Evolutionary conservation across 2,797 vertebrate species (phyloP).

Genomic region (Neosilurus mollespiculum): DNA sequence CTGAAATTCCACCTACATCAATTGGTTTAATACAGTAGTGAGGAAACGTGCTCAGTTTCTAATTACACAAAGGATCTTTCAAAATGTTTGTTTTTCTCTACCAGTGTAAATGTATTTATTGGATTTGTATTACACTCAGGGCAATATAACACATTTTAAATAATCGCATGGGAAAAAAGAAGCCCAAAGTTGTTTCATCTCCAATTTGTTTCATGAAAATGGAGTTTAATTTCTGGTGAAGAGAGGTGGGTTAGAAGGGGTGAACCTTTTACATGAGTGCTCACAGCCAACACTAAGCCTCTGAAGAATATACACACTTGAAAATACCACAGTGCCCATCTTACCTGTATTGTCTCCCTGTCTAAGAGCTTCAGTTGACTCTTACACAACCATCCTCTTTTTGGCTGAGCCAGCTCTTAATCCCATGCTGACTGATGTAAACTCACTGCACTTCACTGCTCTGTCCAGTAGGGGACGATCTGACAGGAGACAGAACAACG

Average conservation of each 20-base stretch:
- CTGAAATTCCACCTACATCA: neutral
- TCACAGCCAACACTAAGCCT: slow-evolving; percentile 20
- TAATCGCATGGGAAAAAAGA: neutral
- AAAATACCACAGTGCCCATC: slow-evolving; percentile 32
- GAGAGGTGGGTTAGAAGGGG: slow-evolving; percentile 15
- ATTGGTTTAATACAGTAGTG: neutral
- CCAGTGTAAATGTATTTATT: slow-evolving; percentile 15
- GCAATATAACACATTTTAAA: neutral
- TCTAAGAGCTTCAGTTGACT: slow-evolving; percentile 22
- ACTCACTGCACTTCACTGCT: slow-evolving; percentile 13
- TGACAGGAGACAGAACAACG: neutral
- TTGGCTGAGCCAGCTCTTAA: slow-evolving; percentile 4
- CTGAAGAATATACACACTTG: slow-evolving; percentile 38
- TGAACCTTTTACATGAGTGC: slow-evolving; percentile 3
- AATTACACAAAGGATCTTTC: neutral
- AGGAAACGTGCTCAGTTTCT: neutral
- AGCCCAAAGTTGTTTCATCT: neutral
- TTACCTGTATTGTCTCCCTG: slow-evolving; percentile 1
- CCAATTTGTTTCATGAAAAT: slow-evolving; percentile 22
- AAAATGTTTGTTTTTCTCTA: neutral
- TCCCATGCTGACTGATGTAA: slow-evolving; percentile 33
- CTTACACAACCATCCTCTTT: slow-evolving; percentile 18
- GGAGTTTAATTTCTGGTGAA: slow-evolving; percentile 34
- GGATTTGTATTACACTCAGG: neutral
- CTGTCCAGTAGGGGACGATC: slow-evolving; percentile 57